phyloP scores from a whole-genome alignment of 2,113 vertebrate species.

The Carlito syrichta region DNA sequence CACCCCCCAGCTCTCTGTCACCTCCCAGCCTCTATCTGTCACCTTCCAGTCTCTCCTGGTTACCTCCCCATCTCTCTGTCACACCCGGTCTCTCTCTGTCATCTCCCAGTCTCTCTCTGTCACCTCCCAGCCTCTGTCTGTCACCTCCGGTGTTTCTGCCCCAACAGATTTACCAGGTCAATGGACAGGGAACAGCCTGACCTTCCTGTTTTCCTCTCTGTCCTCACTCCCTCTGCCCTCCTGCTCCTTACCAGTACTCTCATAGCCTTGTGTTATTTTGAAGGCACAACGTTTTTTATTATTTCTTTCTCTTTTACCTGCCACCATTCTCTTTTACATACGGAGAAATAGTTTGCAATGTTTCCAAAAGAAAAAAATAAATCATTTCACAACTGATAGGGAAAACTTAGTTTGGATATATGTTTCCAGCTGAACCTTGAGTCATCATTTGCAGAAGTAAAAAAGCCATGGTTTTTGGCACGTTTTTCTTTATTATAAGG shows the following conservation, averaged over 20 bases:
- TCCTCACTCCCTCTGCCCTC: not conserved
- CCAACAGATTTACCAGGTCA: not conserved
- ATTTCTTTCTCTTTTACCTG: not conserved
- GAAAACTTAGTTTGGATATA: not conserved
- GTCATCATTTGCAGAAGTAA: not conserved
- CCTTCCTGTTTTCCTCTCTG: not conserved
- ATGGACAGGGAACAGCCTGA: not conserved
- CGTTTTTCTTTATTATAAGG: not conserved
- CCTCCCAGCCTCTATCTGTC: no score
- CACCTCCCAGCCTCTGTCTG: not conserved
- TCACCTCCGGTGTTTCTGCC: not conserved
- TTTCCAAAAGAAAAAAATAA: not conserved
- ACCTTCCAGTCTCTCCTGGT: no score
- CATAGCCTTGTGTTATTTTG: not conserved
- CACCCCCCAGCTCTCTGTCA: no score
- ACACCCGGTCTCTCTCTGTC: no score
- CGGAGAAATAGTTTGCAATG: not conserved
- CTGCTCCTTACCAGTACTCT: not conserved
- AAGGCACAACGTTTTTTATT: not conserved
- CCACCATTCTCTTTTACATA: not conserved
- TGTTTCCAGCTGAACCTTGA: not conserved
- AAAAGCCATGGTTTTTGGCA: not conserved
- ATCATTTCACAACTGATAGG: not conserved
- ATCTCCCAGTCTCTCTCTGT: no score
- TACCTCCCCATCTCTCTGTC: no score